A percentile compares a stretch with the other conserved stretches of the same genome.
Conservation (phyloP, 2,797 vertebrate genomes). For the Meda fulgida region DNA sequence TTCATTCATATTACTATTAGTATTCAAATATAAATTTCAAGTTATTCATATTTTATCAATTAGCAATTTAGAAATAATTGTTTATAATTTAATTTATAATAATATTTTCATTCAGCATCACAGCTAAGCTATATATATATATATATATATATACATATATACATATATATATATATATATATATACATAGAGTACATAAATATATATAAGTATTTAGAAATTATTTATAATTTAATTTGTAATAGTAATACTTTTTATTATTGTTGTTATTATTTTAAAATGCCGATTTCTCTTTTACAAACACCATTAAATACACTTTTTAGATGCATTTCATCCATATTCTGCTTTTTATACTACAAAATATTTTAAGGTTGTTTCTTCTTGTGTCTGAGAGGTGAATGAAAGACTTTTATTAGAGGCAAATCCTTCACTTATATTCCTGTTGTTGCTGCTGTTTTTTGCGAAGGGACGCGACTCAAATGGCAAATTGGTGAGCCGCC, state of each 20-base stretch:
- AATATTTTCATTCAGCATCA: too few relatives aligned
- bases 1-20: background rate
- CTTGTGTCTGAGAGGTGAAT: background rate
- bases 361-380: too few relatives aligned
- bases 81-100: too few relatives aligned
- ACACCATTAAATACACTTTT: background rate
- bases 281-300: background rate
- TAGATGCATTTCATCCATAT: background rate
- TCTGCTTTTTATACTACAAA: background rate
- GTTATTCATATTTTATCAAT: too few relatives aligned
- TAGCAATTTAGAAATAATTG: too few relatives aligned
- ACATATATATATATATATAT: too few relatives aligned
- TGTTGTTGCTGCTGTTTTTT: background rate
- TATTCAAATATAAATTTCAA: background rate
- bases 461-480: conserved; percentile 21
- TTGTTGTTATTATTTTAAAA: background rate
- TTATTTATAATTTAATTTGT: too few relatives aligned
- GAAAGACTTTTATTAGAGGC: background rate
- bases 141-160: too few relatives aligned
- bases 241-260: too few relatives aligned
- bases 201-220: too few relatives aligned
- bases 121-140: too few relatives aligned
- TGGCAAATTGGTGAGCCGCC: conserved; percentile 3
- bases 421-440: background rate
- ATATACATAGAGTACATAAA: too few relatives aligned